These are phyloP conservation scores for Pseudanteris insignis DNA, from an alignment of 2,888 invertebrate genomes.

Conservation along the genomic window DNA sequence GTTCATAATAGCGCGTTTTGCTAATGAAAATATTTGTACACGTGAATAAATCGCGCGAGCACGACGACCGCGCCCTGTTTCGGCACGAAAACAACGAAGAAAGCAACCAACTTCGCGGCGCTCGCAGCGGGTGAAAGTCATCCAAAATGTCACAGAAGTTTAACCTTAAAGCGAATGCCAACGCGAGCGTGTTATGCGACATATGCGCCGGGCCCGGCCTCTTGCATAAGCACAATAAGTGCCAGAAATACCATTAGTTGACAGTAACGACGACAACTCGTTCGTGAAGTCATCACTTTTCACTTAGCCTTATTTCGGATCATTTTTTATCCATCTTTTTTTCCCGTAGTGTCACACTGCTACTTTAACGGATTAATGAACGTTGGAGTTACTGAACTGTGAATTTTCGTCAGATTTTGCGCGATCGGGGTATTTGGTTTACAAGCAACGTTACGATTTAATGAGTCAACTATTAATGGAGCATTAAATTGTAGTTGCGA, in stretches of 20 bases:
- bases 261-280: constrained; percentile 20
- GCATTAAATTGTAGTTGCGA: no score
- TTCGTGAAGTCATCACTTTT: constrained; percentile 26
- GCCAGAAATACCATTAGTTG: constrained; percentile 46
- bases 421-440: no score
- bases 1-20: constrained; percentile 15
- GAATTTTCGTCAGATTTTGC: no score
- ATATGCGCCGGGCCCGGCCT: constrained; percentile 43
- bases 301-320: no score
- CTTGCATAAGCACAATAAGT: constrained; percentile 46
- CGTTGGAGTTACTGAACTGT: no score
- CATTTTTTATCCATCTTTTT: no score
- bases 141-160: constrained; percentile 64
- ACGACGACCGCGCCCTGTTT: constrained; percentile 44
- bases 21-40: constrained; percentile 18
- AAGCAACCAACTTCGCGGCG: constrained; percentile 53
- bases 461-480: no score
- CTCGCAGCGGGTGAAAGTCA: constrained; percentile 58
- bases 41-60: constrained; percentile 23
- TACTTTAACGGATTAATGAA: no score
- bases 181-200: constrained; percentile 47
- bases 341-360: no score
- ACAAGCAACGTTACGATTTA: no score
- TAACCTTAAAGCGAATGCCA: constrained; percentile 59
- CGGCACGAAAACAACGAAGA: constrained; percentile 58